Percentiles rank a stretch among this genome's conserved stretches.
These are phyloP conservation scores for Pipra filicauda DNA, from an alignment of 2,113 vertebrate species.

Conservation along the genomic window DNA sequence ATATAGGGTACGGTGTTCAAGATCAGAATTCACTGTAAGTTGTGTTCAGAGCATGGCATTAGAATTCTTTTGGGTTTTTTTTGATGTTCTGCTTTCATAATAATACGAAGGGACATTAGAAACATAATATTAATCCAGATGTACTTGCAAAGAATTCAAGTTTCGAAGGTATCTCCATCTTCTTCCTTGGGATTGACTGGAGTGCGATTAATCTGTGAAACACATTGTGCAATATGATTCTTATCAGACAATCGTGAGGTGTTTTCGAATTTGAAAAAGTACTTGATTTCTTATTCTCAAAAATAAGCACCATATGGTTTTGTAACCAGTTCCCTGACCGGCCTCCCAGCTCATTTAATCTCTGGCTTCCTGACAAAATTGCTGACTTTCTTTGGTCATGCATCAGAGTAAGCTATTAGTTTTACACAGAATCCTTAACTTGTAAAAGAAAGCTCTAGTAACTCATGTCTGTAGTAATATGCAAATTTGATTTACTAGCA, in stretches of 20 bases:
- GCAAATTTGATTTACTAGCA: slow-evolving; percentile 40
- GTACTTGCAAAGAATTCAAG: background rate
- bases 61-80: background rate
- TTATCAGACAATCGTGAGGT: slow-evolving; percentile 45
- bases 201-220: slow-evolving; percentile 29
- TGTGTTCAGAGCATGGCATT: background rate
- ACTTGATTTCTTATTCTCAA: slow-evolving; percentile 64
- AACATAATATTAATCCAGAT: background rate
- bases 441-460: slow-evolving; percentile 56
- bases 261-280: slow-evolving; percentile 55
- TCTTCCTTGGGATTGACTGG: slow-evolving; percentile 19
- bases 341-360: slow-evolving; percentile 55
- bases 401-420: slow-evolving; percentile 42
- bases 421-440: slow-evolving; percentile 42
- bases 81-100: background rate
- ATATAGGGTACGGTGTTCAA: background rate
- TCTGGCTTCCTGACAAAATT: slow-evolving; percentile 61
- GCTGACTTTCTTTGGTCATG: slow-evolving; percentile 37
- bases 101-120: background rate
- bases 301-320: slow-evolving; percentile 70
- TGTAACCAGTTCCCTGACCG: slow-evolving; percentile 44
- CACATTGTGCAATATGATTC: slow-evolving; percentile 41
- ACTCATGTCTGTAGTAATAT: slow-evolving; percentile 29
- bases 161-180: background rate
- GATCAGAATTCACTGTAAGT: slow-evolving; percentile 1